These are phyloP conservation scores for Drosophila aldrichi DNA, from an alignment of 2,888 invertebrate genomes.

Conservation along the genomic window DNA sequence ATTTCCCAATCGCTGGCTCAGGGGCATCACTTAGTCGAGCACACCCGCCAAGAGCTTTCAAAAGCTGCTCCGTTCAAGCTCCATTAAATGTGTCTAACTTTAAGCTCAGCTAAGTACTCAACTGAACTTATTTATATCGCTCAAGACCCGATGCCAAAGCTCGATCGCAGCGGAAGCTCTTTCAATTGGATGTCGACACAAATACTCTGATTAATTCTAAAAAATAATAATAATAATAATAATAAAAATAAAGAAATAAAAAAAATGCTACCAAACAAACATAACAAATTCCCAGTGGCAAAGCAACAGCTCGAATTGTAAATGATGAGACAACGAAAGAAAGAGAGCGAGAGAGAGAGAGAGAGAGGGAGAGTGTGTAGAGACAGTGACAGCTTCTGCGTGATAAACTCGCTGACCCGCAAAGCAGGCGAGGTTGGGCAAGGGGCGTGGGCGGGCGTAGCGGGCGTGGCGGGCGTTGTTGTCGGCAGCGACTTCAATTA, in stretches of 20 bases:
- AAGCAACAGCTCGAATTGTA: slow-evolving; percentile 12
- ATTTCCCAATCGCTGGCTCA: not conserved
- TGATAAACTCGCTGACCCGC: slow-evolving; percentile 72
- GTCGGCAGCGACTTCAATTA: slow-evolving; percentile 66
- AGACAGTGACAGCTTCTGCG: slow-evolving; percentile 10
- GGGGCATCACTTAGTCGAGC: not conserved
- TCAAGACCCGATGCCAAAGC: slow-evolving; percentile 4
- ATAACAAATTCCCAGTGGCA: slow-evolving; percentile 41
- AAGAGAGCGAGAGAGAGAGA: not conserved
- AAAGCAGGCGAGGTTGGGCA: slow-evolving; percentile 1
- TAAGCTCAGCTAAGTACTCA: slow-evolving; percentile 8
- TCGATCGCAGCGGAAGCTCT: slow-evolving; percentile 16
- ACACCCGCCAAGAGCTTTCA: not conserved
- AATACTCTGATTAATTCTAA: slow-evolving; percentile 29
- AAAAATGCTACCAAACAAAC: slow-evolving; percentile 4
- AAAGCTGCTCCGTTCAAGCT: not conserved
- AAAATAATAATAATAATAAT: not conserved
- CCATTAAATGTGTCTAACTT: not conserved
- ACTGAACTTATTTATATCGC: not conserved
- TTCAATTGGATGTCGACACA: slow-evolving; percentile 21
- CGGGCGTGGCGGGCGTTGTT: slow-evolving; percentile 6
- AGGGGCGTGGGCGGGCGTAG: not conserved
- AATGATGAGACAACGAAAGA: slow-evolving; percentile 14
- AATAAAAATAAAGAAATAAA: slow-evolving; percentile 8
- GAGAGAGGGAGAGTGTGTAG: not conserved